Base-by-base conservation (phyloP, 2,113 vertebrate species). In the Onychostoma macrolepis region DNA sequence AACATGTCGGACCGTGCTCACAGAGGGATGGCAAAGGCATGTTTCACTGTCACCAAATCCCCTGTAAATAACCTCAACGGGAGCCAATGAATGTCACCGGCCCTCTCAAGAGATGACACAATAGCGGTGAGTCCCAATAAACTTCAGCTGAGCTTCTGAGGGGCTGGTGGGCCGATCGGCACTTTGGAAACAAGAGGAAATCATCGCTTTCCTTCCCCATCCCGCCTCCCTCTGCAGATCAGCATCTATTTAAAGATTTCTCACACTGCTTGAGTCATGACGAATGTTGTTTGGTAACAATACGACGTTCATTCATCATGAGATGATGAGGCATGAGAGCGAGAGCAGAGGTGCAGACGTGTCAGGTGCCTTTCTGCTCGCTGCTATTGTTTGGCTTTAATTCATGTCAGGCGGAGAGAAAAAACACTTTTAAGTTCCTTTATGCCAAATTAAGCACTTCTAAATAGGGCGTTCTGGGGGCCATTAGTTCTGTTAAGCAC, bases 341-440 rank as follows among this genome's bases (percentile, higher is more conserved):
- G 85, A 74, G 90, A 93, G 93, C 87, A 87, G 3, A 65, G 88
- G 87, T 84, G 83, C 85, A 88, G 36, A 58, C 0, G 69, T 85
- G 82, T 91, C 92, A 78, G 85, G 85, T 88, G 89, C 90, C 56
- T 89, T 88, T 90, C 90, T 92, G 85, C 85, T 91, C 84, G 86
- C 85, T 61, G 89, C 87, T 77, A 81, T 92, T 94, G 91, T 84
- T 88, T 92, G 89, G 21, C 74, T 88, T 93, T 93, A 90, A 93
- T 90, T 92, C 89, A 91, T 88, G 88, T 88, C 86, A 89, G 50
- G 17, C 78, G 48, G 83, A 75, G 76, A 86, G 58, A 80, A 86
- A 91, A 93, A 85, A 84, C 69, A 72, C 86, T 88, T 86, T 80
- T 56, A 67, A 45, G 45, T 72, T 87, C 74, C 80, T 86, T 89